These are phyloP conservation scores for Leucoma salicis DNA, from an alignment of 2,888 invertebrate genomes.

Conservation along the genomic window DNA sequence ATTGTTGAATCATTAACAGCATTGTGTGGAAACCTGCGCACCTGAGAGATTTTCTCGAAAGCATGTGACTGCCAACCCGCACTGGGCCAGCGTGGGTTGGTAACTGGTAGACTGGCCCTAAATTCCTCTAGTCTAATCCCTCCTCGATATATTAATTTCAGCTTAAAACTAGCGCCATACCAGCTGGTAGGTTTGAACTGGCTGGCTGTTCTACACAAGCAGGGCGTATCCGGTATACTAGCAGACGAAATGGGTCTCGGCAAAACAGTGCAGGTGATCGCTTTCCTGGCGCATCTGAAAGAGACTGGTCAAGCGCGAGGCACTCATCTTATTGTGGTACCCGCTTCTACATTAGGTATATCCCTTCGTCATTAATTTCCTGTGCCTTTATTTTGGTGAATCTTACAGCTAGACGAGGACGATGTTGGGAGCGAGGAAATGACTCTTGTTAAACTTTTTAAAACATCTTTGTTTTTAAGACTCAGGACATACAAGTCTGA, in stretches of 20 bases:
- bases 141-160: too few species aligned
- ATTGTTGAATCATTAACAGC: too few species aligned
- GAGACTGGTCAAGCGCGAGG: conserved; percentile 87
- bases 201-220: conserved; percentile 93
- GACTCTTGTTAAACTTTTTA: too few species aligned
- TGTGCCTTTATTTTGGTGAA: too few species aligned
- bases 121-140: too few species aligned
- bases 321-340: conserved; percentile 97
- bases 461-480: too few species aligned
- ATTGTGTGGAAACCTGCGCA: too few species aligned
- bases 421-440: conserved; percentile 94
- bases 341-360: conserved; percentile 94
- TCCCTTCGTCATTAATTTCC: neutral
- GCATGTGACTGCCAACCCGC: too few species aligned
- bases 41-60: too few species aligned
- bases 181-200: conserved; percentile 96
- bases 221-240: conserved; percentile 95
- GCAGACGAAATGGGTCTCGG: conserved; percentile 99
- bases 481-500: too few species aligned
- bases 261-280: conserved; percentile 96
- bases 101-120: too few species aligned
- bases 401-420: conserved; percentile 34
- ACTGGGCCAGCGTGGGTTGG: too few species aligned
- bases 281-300: conserved; percentile 94
- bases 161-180: conserved; percentile 91